These are phyloP conservation scores for Dysdera silvatica DNA, from an alignment of 1,140 invertebrate species.

Conservation along the genomic window DNA sequence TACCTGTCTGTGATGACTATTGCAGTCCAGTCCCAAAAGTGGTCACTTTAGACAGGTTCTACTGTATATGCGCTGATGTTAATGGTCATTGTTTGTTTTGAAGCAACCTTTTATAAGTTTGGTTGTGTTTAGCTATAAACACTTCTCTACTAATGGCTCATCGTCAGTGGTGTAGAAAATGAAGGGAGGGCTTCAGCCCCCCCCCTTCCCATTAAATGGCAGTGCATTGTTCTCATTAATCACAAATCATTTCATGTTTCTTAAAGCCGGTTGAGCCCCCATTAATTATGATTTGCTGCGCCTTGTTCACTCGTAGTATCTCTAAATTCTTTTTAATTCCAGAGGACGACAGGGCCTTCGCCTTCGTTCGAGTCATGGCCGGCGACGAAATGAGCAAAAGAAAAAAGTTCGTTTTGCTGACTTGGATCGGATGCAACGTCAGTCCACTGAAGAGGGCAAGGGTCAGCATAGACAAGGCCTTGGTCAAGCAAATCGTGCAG, in stretches of 20 bases:
- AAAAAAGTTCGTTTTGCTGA: constrained; percentile 66
- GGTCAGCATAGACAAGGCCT: constrained; percentile 67
- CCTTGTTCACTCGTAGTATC: not conserved
- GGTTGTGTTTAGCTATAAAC: too few relatives aligned
- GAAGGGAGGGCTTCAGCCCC: not conserved
- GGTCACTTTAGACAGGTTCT: too few relatives aligned
- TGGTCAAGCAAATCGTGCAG: constrained; percentile 63
- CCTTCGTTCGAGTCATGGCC: constrained; percentile 56
- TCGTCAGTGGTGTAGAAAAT: not conserved
- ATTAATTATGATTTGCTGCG: not conserved
- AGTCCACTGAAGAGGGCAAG: constrained; percentile 65
- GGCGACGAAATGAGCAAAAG: constrained; percentile 72
- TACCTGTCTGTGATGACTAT: too few relatives aligned
- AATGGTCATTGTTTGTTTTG: too few relatives aligned
- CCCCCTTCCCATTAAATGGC: not conserved
- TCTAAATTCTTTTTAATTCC: constrained; percentile 15
- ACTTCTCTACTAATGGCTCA: not conserved
- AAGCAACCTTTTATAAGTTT: too few relatives aligned
- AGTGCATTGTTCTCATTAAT: not conserved
- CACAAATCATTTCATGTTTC: not conserved
- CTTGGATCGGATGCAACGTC: constrained; percentile 64
- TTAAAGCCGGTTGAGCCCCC: not conserved
- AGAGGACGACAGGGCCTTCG: constrained; percentile 63
- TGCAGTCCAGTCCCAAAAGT: too few relatives aligned
- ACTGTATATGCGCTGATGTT: too few relatives aligned